These are phyloP conservation scores for Heteronetta atricapilla DNA, from an alignment of 2,113 vertebrate genomes.

Conservation along the genomic window DNA sequence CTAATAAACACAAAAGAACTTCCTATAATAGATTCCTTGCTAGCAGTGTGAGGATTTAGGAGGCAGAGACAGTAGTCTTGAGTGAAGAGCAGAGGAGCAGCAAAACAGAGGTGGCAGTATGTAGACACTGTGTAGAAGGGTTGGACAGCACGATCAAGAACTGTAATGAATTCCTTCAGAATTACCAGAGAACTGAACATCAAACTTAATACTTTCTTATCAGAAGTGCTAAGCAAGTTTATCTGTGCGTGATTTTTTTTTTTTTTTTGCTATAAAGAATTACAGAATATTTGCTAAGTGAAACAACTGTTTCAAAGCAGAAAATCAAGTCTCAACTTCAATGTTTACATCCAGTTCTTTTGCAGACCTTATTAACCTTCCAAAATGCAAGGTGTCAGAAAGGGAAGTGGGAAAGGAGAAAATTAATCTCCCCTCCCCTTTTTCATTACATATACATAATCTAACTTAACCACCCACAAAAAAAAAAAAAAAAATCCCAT, in stretches of 20 bases:
- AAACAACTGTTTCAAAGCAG: background rate
- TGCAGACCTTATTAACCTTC: background rate
- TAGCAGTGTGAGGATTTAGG: background rate
- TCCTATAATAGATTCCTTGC: background rate
- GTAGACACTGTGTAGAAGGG: rapidly evolving
- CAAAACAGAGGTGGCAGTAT: background rate
- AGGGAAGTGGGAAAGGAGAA: background rate
- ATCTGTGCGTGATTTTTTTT: background rate
- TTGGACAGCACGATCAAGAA: background rate
- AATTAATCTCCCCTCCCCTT: background rate
- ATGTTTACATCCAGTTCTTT: background rate
- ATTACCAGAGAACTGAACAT: background rate
- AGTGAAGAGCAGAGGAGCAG: background rate
- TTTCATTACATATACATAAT: background rate
- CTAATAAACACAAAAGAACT: background rate
- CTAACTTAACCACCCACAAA: background rate
- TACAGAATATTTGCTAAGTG: background rate
- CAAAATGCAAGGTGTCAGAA: background rate
- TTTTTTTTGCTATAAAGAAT: background rate
- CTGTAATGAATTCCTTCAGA: background rate
- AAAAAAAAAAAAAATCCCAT: background rate
- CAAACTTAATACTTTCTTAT: background rate
- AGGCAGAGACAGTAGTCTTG: background rate
- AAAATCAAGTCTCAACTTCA: background rate
- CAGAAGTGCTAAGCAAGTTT: background rate